Conservation (phyloP, 1,140 invertebrate species). For the Heliconius eleuchia region DNA sequence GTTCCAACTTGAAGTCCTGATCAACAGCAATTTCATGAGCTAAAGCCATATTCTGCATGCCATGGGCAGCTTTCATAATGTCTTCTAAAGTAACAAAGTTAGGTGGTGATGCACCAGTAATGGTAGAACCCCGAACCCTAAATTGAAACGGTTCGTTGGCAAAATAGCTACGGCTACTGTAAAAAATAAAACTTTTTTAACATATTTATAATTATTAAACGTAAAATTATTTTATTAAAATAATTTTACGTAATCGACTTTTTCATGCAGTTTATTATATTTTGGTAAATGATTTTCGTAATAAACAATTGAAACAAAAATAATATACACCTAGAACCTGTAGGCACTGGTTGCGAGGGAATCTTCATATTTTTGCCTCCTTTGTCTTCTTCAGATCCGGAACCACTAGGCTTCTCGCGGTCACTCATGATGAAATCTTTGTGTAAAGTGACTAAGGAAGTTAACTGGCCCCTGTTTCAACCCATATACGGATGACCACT, state of each 20-base stretch:
- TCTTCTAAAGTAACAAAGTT: conserved; percentile 95
- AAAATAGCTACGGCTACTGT: conserved; percentile 55
- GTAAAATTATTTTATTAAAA: too few relatives aligned
- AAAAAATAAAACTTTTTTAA: conserved; percentile 13
- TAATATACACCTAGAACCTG: conserved; percentile 56
- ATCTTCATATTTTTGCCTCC: conserved; percentile 49
- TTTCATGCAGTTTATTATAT: too few relatives aligned
- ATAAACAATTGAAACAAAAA: not conserved
- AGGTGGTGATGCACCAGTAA: conserved; percentile 89
- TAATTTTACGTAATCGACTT: too few relatives aligned
- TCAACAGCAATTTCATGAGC: conserved; percentile 98
- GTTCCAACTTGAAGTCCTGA: conserved; percentile 93
- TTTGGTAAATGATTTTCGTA: too few relatives aligned
- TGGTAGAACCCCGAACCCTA: conserved; percentile 73
- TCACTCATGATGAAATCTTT: conserved; percentile 60
- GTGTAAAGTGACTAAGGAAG: conserved; percentile 50
- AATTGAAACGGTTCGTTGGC: conserved; percentile 72
- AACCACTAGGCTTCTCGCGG: conserved; percentile 56
- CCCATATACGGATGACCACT: conserved; percentile 64
- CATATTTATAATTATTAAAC: not conserved
- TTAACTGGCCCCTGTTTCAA: conserved; percentile 51
- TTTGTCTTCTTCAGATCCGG: conserved; percentile 56
- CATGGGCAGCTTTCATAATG: conserved; percentile 93
- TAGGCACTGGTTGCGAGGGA: conserved; percentile 58
- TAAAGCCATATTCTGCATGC: conserved; percentile 95